Evolutionary conservation across 2,797 vertebrate species (phyloP).

Genomic region (Lophura swinhoii): DNA sequence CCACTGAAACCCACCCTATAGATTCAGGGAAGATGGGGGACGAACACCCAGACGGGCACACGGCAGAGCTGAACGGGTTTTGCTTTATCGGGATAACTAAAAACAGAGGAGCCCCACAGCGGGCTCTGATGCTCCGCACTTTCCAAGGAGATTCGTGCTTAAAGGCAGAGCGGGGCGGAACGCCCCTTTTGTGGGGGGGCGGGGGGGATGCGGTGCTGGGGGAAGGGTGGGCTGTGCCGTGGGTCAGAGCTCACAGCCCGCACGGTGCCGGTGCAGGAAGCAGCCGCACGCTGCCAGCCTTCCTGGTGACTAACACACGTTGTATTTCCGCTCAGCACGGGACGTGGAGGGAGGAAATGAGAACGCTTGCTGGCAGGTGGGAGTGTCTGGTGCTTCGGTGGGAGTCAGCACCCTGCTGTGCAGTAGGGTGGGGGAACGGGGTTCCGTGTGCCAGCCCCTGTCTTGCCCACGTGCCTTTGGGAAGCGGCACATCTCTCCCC

Average conservation of each 20-base stretch:
- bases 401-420: too few relatives aligned
- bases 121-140: rapidly evolving
- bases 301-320: neutral
- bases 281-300: neutral
- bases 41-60: neutral
- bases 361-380: slow-evolving; percentile 31
- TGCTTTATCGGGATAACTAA: neutral
- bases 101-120: rapidly evolving
- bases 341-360: slow-evolving; percentile 17
- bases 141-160: neutral
- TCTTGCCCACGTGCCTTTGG: too few relatives aligned
- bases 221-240: neutral
- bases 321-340: slow-evolving; percentile 11
- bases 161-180: neutral
- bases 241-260: slow-evolving; percentile 17
- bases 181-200: neutral
- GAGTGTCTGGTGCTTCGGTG: too few relatives aligned
- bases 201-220: neutral
- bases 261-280: neutral
- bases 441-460: too few relatives aligned
- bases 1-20: neutral
- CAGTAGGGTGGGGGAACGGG: too few relatives aligned
- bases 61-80: rapidly evolving
- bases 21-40: rapidly evolving
- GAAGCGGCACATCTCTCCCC: neutral